Evolutionary conservation across 2,888 invertebrate species (phyloP), one percentile per base, ranked within the genome.

Genomic region (Cactoblastis cactorum): DNA sequence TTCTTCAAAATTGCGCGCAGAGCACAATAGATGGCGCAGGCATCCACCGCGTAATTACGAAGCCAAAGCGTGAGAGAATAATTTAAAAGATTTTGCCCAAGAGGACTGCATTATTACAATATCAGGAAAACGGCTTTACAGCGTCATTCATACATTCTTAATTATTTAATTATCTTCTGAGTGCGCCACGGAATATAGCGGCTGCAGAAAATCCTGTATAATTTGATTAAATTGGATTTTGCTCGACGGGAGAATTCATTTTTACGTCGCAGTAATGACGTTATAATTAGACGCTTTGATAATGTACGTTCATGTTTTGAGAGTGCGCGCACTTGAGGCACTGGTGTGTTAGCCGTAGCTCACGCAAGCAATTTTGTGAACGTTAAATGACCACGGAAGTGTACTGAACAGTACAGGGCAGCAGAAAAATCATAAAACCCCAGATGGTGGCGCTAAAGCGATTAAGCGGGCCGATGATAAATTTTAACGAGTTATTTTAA

Each of bases 401-500:
- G 74, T 74, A 86, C 82, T 80, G 75, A n/a, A n/a, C n/a, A n/a
- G n/a, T 24, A 37, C 17, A 37, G 81, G 80, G 79, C 80, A 87
- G 84, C 83, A 86, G 84, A 88, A 89, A 88, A 88, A 89, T 88
- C 87, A 87, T 89, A 88, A 89, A 89, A 88, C 77, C 84, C 86
- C 88, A 89, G 89, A 89, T 89, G 87, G 83, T 86, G 84, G 85
- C 80, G 86, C 82, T 88, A 88, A 88, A 88, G 81, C 88, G 86
- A 89, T 88, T 89, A 88, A 88, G 83, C 88, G 84, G 86, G 82
- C 83, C 85, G 88, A 89, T 88, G 88, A 89, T 89, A 89, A 88
- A 89, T 89, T 89, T 89, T 89, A 89, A 89, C 88, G 88, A 89
- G 88, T 87, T 87, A 89, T 89, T 88, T 89, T 88, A 89, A 89